phyloP scores from a whole-genome alignment of 2,113 vertebrate genomes.

The Gnathonemus longibarbis region DNA sequence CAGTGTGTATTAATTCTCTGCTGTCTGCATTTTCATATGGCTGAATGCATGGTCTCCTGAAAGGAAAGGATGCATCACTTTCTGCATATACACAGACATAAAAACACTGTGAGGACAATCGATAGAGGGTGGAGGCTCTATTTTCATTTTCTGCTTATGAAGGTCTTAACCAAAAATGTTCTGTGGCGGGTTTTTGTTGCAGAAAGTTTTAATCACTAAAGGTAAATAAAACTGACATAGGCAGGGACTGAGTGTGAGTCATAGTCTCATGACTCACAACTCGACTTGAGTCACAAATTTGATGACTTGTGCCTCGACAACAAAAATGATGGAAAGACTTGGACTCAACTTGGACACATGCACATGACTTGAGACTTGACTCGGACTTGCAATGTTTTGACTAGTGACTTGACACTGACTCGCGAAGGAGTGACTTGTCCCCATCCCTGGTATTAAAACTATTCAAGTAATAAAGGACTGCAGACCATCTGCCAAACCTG shows the following conservation, averaged over 20 bases:
- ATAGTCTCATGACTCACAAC: not conserved
- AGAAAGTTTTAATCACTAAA: too few species aligned
- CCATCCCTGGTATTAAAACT: not conserved
- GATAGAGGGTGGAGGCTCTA: not conserved
- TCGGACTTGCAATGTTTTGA: not conserved
- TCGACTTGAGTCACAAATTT: not conserved
- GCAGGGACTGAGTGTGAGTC: not conserved
- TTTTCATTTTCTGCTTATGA: not conserved
- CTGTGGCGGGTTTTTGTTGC: not conserved
- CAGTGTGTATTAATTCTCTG: not conserved
- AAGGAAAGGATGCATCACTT: not conserved
- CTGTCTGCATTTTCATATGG: not conserved
- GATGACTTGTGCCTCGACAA: not conserved
- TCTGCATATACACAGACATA: not conserved
- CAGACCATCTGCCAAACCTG: not conserved
- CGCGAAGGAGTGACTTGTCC: not conserved
- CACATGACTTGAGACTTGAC: not conserved
- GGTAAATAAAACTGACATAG: too few species aligned
- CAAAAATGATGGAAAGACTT: not conserved
- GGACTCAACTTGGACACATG: not conserved
- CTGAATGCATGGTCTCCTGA: not conserved
- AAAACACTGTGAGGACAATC: not conserved
- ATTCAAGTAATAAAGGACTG: not conserved
- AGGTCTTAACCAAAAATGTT: not conserved
- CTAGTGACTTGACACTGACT: not conserved